Base-by-base conservation (phyloP, 2,888 invertebrate genomes). In the Sylvicola fuscatus region DNA sequence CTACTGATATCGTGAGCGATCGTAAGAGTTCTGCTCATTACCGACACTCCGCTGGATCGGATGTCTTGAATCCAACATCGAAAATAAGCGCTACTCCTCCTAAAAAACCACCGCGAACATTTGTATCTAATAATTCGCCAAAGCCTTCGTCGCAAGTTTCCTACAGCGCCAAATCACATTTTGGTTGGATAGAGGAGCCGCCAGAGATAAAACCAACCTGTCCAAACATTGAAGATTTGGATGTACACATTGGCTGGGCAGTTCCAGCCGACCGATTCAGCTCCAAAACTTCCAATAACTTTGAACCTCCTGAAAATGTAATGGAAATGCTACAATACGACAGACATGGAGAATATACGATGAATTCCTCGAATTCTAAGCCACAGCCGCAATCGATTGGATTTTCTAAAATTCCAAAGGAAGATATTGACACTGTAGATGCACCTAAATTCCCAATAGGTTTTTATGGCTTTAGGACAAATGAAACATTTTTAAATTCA, bases 381-480 rank as follows among this genome's bases (percentile, higher is more conserved):
- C 5, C 21, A 6, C 21, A 21, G 4, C 21, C 21, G 8, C 31
- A 32, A 32, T n/a, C 14, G 14, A 14, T 53, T 7, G 52, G 53
- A 2, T 55, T 53, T 53, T 45, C 45, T 32, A 3, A 44, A n/a
- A 48, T 52, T 2, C 46, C 43, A 1, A 56, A 54, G 37, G 32
- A 52, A 3, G 46, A 51, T 13, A 44, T 58, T 14, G 58, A 58
- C 34, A 54, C 52, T 1, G 58, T 58, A 1, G 58, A 58, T 21
- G 21, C 40, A 49, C 51, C 2, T 43, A 41, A 4, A 29, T 36
- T 8, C 32, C 35, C 14, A 27, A 27, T 17, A 14, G 31, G 11
- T 33, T 31, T 13, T 16, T n/a, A 15, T 37, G 33, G 26, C 36
- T 37, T 7, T 32, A 31, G n/a, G 31, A 17, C n/a, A 30, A 32